These are phyloP conservation scores for Peribatodes rhomboidaria DNA, from an alignment of 2,888 invertebrate species.

Conservation along the genomic window DNA sequence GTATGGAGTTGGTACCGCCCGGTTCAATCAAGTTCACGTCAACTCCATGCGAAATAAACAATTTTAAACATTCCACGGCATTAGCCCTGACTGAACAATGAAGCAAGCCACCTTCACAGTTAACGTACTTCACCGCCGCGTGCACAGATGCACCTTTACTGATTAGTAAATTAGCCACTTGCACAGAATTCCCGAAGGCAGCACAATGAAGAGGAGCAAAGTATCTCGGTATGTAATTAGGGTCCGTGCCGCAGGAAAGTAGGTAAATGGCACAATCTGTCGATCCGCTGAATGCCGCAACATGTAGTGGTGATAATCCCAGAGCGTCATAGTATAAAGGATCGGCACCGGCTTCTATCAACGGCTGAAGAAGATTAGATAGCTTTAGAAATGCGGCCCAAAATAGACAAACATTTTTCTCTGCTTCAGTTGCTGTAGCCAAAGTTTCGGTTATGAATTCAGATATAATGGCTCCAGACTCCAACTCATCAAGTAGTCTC, in stretches of 20 bases:
- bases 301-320: conserved; percentile 91
- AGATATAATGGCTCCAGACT: conserved; percentile 88
- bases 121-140: conserved; percentile 88
- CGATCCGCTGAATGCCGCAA: conserved; percentile 93
- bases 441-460: conserved; percentile 85
- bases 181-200: conserved; percentile 94
- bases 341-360: conserved; percentile 90
- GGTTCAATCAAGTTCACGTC: conserved; percentile 92
- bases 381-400: conserved; percentile 92
- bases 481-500: conserved; percentile 90
- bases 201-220: conserved; percentile 96
- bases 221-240: conserved; percentile 89
- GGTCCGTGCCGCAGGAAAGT: conserved; percentile 89
- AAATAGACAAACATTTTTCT: conserved; percentile 90
- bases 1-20: conserved; percentile 92
- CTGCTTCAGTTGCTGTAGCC: conserved; percentile 87
- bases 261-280: conserved; percentile 90
- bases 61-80: conserved; percentile 91
- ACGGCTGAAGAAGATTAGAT: conserved; percentile 88
- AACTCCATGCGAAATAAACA: conserved; percentile 91
- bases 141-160: conserved; percentile 90
- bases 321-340: conserved; percentile 90
- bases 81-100: conserved; percentile 96
- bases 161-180: conserved; percentile 92
- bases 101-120: conserved; percentile 91